These are phyloP conservation scores for Prolemur simus DNA, from an alignment of 2,113 vertebrate species.

Conservation along the genomic window DNA sequence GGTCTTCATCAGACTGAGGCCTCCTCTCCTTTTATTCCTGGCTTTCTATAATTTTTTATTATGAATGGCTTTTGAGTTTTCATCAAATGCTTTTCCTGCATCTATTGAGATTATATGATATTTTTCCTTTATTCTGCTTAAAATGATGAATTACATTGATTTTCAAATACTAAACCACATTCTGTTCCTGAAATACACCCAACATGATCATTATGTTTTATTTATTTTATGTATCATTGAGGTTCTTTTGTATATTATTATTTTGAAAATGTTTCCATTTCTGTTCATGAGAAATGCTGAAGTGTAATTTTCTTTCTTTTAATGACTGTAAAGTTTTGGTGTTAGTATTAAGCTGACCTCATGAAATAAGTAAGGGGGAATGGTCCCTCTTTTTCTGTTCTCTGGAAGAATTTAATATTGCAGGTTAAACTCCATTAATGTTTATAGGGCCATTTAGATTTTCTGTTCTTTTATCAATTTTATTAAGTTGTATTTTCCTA, in stretches of 20 bases:
- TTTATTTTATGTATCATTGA: neutral
- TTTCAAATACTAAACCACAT: neutral
- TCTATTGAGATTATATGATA: neutral
- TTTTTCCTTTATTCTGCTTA: neutral
- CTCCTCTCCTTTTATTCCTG: neutral
- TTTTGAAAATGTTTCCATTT: neutral
- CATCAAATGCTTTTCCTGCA: neutral
- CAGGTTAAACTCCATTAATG: neutral
- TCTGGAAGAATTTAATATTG: neutral
- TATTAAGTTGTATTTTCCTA: neutral
- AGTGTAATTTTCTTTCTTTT: neutral
- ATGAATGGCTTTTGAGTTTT: neutral
- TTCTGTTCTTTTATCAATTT: neutral
- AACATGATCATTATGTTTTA: neutral
- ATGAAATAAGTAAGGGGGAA: neutral
- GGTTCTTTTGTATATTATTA: neutral
- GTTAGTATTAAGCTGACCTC: neutral
- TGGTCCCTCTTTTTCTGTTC: neutral
- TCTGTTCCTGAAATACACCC: neutral
- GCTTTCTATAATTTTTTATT: neutral
- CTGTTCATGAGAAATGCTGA: neutral
- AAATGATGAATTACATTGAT: neutral
- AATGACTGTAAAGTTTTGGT: neutral
- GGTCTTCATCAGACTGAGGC: neutral
- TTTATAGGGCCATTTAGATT: neutral